Conservation (phyloP, 2,797 vertebrate genomes). For the Spinus pinus region DNA sequence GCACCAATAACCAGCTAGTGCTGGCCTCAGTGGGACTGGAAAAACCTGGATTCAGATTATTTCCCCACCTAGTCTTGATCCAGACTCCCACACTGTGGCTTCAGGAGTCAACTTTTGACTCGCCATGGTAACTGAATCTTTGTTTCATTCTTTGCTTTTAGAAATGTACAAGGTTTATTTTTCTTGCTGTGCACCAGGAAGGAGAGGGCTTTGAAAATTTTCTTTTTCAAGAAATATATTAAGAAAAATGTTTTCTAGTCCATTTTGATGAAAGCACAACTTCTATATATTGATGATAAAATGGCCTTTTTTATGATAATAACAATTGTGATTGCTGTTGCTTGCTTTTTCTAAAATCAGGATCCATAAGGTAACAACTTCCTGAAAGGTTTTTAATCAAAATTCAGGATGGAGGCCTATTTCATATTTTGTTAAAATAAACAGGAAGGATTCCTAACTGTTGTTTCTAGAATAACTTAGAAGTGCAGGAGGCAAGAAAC, state of each 20-base stretch:
- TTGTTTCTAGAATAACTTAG: not conserved
- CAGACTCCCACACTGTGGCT: not conserved
- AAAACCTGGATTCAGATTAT: not conserved
- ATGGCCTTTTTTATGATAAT: not conserved
- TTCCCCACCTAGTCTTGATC: not conserved
- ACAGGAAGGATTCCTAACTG: not conserved
- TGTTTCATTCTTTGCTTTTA: not conserved
- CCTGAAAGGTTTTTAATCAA: not conserved
- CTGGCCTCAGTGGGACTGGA: not conserved
- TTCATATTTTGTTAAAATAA: not conserved
- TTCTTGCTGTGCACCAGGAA: not conserved
- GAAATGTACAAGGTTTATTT: not conserved
- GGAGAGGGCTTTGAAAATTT: not conserved
- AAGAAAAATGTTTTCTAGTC: not conserved
- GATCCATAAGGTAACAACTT: not conserved
- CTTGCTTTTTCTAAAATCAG: not conserved
- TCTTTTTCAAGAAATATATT: not conserved
- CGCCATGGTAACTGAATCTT: not conserved
- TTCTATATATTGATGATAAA: not conserved
- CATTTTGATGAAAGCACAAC: not conserved
- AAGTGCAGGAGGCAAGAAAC: not conserved
- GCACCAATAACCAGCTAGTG: fast-evolving
- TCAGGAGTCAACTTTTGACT: not conserved
- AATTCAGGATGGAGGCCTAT: not conserved
- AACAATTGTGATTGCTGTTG: not conserved